Base-by-base conservation (phyloP, 1,140 invertebrate genomes). In the Drosophila mayri region DNA sequence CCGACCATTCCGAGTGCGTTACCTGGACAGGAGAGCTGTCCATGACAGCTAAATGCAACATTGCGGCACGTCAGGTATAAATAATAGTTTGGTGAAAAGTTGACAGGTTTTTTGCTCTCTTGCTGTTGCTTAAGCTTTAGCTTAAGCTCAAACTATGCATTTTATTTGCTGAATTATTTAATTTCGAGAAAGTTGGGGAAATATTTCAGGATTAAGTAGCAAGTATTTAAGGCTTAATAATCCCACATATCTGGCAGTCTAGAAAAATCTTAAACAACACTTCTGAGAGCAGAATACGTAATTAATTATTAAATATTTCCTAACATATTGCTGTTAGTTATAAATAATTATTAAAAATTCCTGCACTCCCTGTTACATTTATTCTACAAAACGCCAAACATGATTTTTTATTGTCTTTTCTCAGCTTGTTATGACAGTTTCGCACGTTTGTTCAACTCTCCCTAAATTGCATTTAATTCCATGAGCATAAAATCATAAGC, bases 21-120 rank as follows among this genome's bases (percentile, higher is more conserved):
- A 43, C 37, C 62, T 68, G 37, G 8, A n/a, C 20, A 32, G 46
- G 35, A 68, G 41, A 70, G 62, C 46, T 66, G 66, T 4, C 62
- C 38, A 44, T 67, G 38, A 54, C 66, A 52, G 62, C 50, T 67
- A 44, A 70, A 54, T 70, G 66, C 47, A 54, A 70, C 66, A 70
- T 67, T 70, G 40, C n/a, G 28, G 12, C 49, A 66, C 61, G 50
- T 66, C 28, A 54, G 22, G 22, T 32, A 38, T 25, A 50, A 67
- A 44, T 54, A 67, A 44, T 43, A 37, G 46, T 67, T 12, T 40
- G 30, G 40, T 60, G 25, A 28, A 58, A 40, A 57, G 49, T 38
- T 57, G 61, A 25, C 61, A 40, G 49, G 22, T n/a, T 63, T 41
- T 28, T 22, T 20, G 35, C 50, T 54, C 20, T 11, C 5, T n/a